Evolutionary conservation across 2,888 invertebrate genomes (phyloP).

Genomic region (Panzeria rudis): DNA sequence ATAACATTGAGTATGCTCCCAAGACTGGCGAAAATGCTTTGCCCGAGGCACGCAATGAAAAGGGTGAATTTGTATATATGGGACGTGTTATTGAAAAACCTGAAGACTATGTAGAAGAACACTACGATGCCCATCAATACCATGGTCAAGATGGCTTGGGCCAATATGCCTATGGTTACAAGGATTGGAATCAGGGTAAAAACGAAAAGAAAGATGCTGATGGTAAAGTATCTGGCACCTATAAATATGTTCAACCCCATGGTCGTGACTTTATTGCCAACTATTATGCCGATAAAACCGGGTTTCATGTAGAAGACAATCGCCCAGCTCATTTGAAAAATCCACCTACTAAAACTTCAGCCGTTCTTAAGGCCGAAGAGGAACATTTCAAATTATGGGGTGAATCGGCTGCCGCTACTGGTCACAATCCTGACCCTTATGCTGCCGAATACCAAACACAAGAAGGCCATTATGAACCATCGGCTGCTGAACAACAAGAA

Average conservation of each 20-base stretch:
- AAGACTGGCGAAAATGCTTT: constrained; percentile 85
- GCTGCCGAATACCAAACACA: constrained; percentile 80
- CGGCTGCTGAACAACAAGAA: constrained; percentile 78
- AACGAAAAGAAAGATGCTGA: constrained; percentile 88
- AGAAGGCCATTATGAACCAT: constrained; percentile 79
- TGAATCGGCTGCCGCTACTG: constrained; percentile 86
- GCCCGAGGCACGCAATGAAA: constrained; percentile 81
- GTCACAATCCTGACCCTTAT: constrained; percentile 83
- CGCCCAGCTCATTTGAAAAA: constrained; percentile 87
- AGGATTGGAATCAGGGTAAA: constrained; percentile 89
- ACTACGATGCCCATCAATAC: constrained; percentile 88
- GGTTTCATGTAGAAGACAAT: constrained; percentile 92
- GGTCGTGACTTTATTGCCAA: constrained; percentile 83
- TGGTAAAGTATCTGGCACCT: constrained; percentile 89
- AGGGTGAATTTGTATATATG: constrained; percentile 82
- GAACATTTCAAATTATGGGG: constrained; percentile 89
- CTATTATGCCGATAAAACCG: constrained; percentile 90
- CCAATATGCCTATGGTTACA: constrained; percentile 89
- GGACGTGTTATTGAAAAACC: constrained; percentile 87
- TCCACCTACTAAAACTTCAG: constrained; percentile 88
- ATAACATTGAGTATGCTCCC: constrained; percentile 85
- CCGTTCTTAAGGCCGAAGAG: constrained; percentile 88
- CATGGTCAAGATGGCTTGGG: constrained; percentile 90
- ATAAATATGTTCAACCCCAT: constrained; percentile 87
- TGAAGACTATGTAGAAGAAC: constrained; percentile 88